phyloP scores from a whole-genome alignment of 2,888 invertebrate genomes.

The Synergus umbraculus region DNA sequence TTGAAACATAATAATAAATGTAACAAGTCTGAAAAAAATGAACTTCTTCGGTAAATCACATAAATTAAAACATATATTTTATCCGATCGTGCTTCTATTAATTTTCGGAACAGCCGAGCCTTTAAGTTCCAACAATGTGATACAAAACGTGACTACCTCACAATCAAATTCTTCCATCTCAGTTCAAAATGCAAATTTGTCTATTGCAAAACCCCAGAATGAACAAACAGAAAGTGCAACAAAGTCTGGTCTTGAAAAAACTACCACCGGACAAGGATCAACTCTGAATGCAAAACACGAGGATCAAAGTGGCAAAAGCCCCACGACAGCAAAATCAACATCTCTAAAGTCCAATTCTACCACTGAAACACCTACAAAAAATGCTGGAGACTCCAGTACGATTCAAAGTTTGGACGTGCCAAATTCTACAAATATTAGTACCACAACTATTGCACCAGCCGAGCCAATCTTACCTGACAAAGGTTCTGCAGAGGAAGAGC shows the following conservation, averaged over 20 bases:
- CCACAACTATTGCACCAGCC: constrained; percentile 79
- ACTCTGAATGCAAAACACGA: not conserved
- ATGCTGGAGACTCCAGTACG: not conserved
- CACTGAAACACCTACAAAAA: not conserved
- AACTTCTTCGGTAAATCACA: not conserved
- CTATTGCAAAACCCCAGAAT: not conserved
- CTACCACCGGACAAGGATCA: not conserved
- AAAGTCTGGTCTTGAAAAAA: not conserved
- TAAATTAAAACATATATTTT: not conserved
- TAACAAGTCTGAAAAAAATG: not conserved
- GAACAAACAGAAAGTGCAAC: constrained; percentile 5
- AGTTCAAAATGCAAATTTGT: not conserved
- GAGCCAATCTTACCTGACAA: constrained; percentile 92
- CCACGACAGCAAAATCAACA: constrained; percentile 26
- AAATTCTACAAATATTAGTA: constrained; percentile 71
- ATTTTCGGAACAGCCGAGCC: not conserved
- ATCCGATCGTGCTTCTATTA: not conserved
- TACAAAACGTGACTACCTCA: not conserved
- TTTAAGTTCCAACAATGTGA: not conserved
- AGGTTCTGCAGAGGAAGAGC: constrained; percentile 96
- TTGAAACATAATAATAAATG: not conserved
- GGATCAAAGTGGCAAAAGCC: constrained; percentile 28
- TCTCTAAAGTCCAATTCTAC: not conserved
- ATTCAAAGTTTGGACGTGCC: constrained; percentile 52
- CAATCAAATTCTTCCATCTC: not conserved